Base-by-base conservation (phyloP, 2,888 invertebrate species). In the Seira ritae region DNA sequence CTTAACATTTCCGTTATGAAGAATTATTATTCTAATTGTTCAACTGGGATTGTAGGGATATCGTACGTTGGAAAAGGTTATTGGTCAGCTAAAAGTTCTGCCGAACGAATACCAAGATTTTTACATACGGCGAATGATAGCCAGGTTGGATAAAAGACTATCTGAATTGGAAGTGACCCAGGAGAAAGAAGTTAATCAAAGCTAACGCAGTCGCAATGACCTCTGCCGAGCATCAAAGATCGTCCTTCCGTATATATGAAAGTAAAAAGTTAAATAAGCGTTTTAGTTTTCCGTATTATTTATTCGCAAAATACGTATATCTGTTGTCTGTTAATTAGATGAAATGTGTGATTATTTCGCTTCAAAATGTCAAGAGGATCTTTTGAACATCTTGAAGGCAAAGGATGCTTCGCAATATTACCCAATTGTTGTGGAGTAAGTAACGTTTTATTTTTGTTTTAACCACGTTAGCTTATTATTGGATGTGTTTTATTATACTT, bases 341-440 rank as follows among this genome's bases (percentile, higher is more conserved):
- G 37, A 62, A 80, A 89, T 91, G 80, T 89, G 91, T 87, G 92
- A 93, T 73, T 95, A 94, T 91, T 90, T 94, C 84, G 88, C 93
- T 23, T 91, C 92, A 83, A 92, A 93, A 89, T 95, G 95, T 90
- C 90, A 92, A 77, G 94, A 95, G 83, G 55, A 72, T 3, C 91
- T 95, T 79, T 87, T 93, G 6, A 90, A 92, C 85, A 94, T 96
- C 88, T 90, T 96, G 87, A 91, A 93, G 3, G 3, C n/a, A n/a
- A n/a, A n/a, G n/a, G n/a, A n/a, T n/a, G n/a, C n/a, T n/a, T n/a
- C n/a, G n/a, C n/a, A n/a, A n/a, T n/a, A n/a, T n/a, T n/a, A n/a
- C n/a, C n/a, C n/a, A n/a, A n/a, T n/a, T n/a, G n/a, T n/a, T n/a
- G n/a, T n/a, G n/a, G n/a, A n/a, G n/a, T n/a, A n/a, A n/a, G n/a